Evolutionary conservation across 2,888 invertebrate species (phyloP).

Genomic region (Limenitis camilla): DNA sequence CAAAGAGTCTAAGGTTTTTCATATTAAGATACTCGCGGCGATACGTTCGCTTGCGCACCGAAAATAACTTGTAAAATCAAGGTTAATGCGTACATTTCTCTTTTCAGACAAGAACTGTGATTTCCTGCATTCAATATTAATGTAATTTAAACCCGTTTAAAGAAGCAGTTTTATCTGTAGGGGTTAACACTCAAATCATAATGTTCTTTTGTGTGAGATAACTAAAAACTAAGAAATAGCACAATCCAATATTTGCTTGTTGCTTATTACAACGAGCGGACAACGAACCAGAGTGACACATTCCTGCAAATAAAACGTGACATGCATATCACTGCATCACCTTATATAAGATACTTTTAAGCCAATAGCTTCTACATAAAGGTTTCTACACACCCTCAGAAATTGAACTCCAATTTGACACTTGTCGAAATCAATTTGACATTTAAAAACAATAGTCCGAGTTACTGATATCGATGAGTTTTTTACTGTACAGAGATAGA

Average conservation of each 20-base stretch:
- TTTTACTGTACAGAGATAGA: no score
- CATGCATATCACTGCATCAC: background rate
- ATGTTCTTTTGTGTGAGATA: no score
- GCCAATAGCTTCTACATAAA: no score
- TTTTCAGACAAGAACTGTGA: slow-evolving; percentile 10
- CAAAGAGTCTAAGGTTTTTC: slow-evolving; percentile 7
- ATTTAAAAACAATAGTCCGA: no score
- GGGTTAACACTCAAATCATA: no score
- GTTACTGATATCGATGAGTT: no score
- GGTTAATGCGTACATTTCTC: slow-evolving; percentile 29
- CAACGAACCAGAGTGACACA: background rate
- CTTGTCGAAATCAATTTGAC: no score
- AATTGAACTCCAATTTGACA: no score
- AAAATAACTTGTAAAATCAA: slow-evolving; percentile 37
- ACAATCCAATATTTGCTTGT: background rate
- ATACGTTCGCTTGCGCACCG: slow-evolving; percentile 24
- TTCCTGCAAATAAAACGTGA: background rate
- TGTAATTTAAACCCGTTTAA: no score
- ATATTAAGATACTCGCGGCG: slow-evolving; percentile 21
- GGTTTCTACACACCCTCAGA: no score
- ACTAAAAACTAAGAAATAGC: background rate
- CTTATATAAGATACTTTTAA: no score
- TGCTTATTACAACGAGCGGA: background rate
- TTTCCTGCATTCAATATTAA: slow-evolving; percentile 1
- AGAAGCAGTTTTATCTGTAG: no score